phyloP scores from a whole-genome alignment of 2,888 invertebrate species.

The Andrena flavipes region DNA sequence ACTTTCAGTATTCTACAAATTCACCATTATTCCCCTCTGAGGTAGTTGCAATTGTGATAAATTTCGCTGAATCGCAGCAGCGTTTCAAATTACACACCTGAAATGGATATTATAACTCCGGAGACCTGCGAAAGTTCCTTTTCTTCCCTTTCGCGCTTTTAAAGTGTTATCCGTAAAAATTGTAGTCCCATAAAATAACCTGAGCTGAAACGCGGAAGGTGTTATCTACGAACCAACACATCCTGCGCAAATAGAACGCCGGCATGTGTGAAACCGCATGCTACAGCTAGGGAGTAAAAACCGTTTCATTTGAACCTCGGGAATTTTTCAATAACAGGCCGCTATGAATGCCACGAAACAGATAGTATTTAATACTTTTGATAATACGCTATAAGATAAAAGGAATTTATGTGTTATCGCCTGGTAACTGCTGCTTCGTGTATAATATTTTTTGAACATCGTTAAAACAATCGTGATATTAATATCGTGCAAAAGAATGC shows the following conservation, averaged over 20 bases:
- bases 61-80: not conserved
- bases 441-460: too few species aligned
- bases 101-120: not conserved
- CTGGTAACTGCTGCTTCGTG: too few species aligned
- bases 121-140: not conserved
- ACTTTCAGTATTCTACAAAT: not conserved
- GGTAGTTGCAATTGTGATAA: not conserved
- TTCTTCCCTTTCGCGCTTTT: not conserved
- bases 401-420: too few species aligned
- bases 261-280: conserved; percentile 8
- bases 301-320: not conserved
- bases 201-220: conserved; percentile 30
- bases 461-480: too few species aligned
- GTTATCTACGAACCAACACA: conserved; percentile 40
- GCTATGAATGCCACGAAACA: not conserved
- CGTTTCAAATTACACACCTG: not conserved
- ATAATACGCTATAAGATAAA: not conserved
- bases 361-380: not conserved
- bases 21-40: not conserved
- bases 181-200: conserved; percentile 23
- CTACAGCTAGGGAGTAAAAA: conserved; percentile 8
- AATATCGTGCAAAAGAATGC: too few species aligned
- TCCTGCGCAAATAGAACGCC: conserved; percentile 33
- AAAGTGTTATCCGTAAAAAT: conserved; percentile 11
- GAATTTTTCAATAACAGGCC: not conserved